These are phyloP conservation scores for Chesias legatella DNA, from an alignment of 2,888 invertebrate species.

Conservation along the genomic window DNA sequence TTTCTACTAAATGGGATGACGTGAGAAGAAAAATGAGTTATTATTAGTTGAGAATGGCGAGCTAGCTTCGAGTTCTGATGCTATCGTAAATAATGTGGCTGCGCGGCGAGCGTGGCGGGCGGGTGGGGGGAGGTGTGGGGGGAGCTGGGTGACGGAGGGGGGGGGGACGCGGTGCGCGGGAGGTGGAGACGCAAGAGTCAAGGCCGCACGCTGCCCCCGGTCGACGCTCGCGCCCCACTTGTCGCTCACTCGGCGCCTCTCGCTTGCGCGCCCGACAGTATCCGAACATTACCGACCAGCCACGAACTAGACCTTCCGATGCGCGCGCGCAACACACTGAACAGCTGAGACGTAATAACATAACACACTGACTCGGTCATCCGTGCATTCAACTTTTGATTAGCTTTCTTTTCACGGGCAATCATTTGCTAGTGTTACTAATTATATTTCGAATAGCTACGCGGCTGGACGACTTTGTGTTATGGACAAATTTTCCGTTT, in stretches of 20 bases:
- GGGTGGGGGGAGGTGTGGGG: conserved; percentile 40
- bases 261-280: conserved; percentile 54
- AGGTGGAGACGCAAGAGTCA: conserved; percentile 79
- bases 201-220: conserved; percentile 87
- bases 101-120: conserved; percentile 62
- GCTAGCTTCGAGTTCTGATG: conserved; percentile 73
- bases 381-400: conserved; percentile 80
- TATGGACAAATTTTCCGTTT: conserved; percentile 7
- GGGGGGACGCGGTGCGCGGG: conserved; percentile 39
- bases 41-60: conserved; percentile 77
- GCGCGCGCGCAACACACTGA: conserved; percentile 72
- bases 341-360: conserved; percentile 79
- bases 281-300: conserved; percentile 56
- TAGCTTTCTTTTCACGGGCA: conserved; percentile 75
- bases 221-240: conserved; percentile 86
- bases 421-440: conserved; percentile 48
- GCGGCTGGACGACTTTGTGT: conserved; percentile 4
- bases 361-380: conserved; percentile 81
- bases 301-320: conserved; percentile 78
- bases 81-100: conserved; percentile 79
- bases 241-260: conserved; percentile 61
- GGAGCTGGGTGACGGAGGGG: conserved; percentile 41
- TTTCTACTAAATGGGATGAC: conserved; percentile 63
- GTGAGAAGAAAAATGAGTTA: conserved; percentile 79
- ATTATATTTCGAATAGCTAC: conserved; percentile 25